Percentiles rank a stretch among this genome's conserved stretches.
Evolutionary conservation across 2,113 vertebrate species (phyloP).

Genomic region (Scomber japonicus): DNA sequence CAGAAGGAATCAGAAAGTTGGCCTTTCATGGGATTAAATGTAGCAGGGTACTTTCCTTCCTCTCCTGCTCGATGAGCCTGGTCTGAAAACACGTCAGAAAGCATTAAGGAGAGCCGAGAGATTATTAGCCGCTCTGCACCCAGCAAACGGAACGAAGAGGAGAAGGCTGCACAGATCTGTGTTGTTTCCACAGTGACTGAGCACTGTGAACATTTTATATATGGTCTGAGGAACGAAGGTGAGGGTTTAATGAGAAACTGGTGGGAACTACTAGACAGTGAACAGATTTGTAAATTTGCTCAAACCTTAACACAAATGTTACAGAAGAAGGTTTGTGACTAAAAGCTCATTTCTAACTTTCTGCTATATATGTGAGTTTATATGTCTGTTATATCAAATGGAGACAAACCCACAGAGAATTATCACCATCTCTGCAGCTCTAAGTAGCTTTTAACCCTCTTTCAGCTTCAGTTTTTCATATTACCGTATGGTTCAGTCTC

Average conservation of each 20-base stretch:
- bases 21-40: slow-evolving; percentile 39
- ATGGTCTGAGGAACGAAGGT: background rate
- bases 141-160: slow-evolving; percentile 12
- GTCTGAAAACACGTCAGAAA: slow-evolving; percentile 25
- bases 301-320: background rate
- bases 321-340: background rate
- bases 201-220: background rate
- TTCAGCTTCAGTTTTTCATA: too few relatives aligned
- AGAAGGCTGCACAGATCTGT: background rate
- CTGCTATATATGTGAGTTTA: too few relatives aligned
- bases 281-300: background rate
- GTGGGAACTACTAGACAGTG: too few relatives aligned
- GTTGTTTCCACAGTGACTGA: slow-evolving; percentile 27
- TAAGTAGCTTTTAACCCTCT: too few relatives aligned
- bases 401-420: too few relatives aligned
- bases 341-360: background rate
- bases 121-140: slow-evolving; percentile 17
- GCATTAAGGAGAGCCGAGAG: slow-evolving; percentile 16
- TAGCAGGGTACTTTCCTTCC: background rate
- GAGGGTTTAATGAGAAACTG: slow-evolving; percentile 1
- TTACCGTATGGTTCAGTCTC: too few relatives aligned
- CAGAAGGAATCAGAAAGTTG: slow-evolving; percentile 32
- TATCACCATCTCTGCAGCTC: too few relatives aligned
- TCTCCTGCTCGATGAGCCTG: slow-evolving; percentile 9
- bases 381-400: too few relatives aligned